phyloP scores from a whole-genome alignment of 2,888 invertebrate genomes.

The Physocephala rufipes region DNA sequence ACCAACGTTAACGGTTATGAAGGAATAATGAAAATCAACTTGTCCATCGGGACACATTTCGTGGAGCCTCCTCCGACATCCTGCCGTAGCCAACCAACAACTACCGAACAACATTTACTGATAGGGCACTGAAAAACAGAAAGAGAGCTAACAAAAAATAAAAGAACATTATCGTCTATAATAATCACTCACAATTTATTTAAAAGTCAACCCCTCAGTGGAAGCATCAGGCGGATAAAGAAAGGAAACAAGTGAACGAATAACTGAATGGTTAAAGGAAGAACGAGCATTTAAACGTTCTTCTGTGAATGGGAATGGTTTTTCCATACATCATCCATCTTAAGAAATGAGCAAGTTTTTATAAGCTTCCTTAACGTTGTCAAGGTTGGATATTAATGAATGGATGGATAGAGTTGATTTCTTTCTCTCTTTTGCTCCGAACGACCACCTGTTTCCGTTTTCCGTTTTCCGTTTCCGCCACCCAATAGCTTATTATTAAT shows the following conservation, averaged over 20 bases:
- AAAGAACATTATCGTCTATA: constrained; percentile 6
- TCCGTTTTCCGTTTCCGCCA: constrained; percentile 27
- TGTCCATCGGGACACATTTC: constrained; percentile 25
- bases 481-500: neutral
- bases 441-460: constrained; percentile 43
- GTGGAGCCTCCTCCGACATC: neutral
- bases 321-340: constrained; percentile 35
- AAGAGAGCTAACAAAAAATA: constrained; percentile 6
- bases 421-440: neutral
- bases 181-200: constrained; percentile 47
- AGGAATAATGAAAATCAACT: constrained; percentile 33
- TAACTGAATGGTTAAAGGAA: neutral
- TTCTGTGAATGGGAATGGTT: constrained; percentile 5
- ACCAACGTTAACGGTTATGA: constrained; percentile 26
- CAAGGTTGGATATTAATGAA: neutral
- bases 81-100: neutral
- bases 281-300: constrained; percentile 12
- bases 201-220: constrained; percentile 29
- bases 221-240: neutral
- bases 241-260: neutral
- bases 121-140: neutral
- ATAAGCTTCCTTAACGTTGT: neutral
- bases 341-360: constrained; percentile 9
- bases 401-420: neutral
- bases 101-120: neutral